Conservation (phyloP, 1,140 invertebrate genomes). For the Caenorhabditis remanei region DNA sequence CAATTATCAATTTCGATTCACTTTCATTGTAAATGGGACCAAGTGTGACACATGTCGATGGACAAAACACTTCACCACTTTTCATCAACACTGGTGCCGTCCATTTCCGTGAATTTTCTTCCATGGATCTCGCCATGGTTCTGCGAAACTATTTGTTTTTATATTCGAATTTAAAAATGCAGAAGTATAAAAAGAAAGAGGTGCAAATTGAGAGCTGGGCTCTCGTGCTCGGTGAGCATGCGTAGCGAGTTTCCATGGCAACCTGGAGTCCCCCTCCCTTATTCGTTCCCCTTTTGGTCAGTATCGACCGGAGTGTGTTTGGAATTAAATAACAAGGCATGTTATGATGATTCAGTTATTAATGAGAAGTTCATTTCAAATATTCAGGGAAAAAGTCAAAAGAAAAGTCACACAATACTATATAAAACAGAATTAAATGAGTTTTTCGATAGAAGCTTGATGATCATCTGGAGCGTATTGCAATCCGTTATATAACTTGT, state of each 20-base stretch:
- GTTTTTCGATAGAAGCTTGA: slow-evolving; percentile 68
- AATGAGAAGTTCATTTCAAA: too few species aligned
- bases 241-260: not conserved
- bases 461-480: slow-evolving; percentile 68
- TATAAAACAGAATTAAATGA: slow-evolving; percentile 63
- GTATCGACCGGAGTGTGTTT: too few species aligned
- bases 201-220: not conserved
- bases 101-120: not conserved
- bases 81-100: slow-evolving; percentile 1
- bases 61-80: not conserved
- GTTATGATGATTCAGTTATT: too few species aligned
- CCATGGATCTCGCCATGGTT: not conserved
- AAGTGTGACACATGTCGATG: slow-evolving; percentile 28
- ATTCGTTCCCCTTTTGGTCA: too few species aligned
- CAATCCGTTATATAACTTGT: slow-evolving; percentile 77
- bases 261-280: not conserved
- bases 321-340: too few species aligned
- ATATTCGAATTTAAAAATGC: not conserved
- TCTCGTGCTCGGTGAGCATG: not conserved
- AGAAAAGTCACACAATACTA: not conserved
- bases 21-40: not conserved
- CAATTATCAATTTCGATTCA: slow-evolving; percentile 2
- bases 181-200: not conserved
- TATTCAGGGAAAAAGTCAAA: too few species aligned
- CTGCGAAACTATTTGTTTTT: too few species aligned